A percentile compares a stretch with the other conserved stretches of the same genome.
Conservation (phyloP, 2,888 invertebrate species). For the Hydriomena furcata region DNA sequence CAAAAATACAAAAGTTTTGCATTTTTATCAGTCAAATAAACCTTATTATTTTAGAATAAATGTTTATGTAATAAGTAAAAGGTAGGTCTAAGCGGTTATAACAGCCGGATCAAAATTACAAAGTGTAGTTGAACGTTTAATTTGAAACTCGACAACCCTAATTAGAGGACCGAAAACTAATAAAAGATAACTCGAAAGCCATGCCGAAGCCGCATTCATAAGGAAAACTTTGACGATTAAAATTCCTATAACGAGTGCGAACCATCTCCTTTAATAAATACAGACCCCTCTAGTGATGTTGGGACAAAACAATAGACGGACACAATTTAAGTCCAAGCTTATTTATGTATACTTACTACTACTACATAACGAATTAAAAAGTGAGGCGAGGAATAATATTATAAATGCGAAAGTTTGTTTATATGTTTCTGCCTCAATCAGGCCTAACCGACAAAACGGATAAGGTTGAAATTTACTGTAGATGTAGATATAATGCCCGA, state of each 20-base stretch:
- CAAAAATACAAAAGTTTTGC: too few species aligned
- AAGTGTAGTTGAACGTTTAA: constrained; percentile 63
- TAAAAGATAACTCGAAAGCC: constrained; percentile 79
- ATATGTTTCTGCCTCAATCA: too few species aligned
- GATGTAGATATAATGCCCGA: too few species aligned
- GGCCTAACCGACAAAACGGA: too few species aligned
- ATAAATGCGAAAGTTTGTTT: too few species aligned
- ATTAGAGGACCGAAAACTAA: constrained; percentile 74
- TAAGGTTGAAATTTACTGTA: too few species aligned
- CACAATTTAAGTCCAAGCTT: too few species aligned
- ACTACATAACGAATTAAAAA: too few species aligned
- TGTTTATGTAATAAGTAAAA: neutral
- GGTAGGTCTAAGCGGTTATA: constrained; percentile 3
- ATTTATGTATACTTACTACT: too few species aligned
- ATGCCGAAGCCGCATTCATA: constrained; percentile 75
- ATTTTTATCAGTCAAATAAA: too few species aligned
- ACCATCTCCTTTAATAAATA: constrained; percentile 80
- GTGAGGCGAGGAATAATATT: too few species aligned
- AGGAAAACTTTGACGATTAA: constrained; percentile 78
- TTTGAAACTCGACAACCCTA: constrained; percentile 70
- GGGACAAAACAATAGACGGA: neutral
- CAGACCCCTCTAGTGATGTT: constrained; percentile 54
- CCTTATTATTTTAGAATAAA: too few species aligned
- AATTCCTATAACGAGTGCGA: constrained; percentile 80
- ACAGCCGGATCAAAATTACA: constrained; percentile 23